These are phyloP conservation scores for Acholoe squamosa DNA, from an alignment of 2,888 invertebrate genomes.

Conservation along the genomic window DNA sequence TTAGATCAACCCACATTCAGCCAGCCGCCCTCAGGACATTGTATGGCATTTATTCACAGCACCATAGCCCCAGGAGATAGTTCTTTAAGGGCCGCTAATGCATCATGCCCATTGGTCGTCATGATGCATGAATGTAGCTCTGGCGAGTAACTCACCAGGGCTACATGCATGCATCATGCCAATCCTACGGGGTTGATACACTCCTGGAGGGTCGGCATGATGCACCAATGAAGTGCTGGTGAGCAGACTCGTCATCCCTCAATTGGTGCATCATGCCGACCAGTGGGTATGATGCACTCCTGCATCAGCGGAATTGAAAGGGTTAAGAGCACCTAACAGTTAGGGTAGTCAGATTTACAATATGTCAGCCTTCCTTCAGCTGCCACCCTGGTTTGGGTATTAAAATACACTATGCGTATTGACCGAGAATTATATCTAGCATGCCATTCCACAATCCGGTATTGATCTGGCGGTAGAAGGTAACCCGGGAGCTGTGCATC, in stretches of 20 bases:
- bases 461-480: constrained; percentile 42
- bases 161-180: too few relatives aligned
- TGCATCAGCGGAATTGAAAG: too few relatives aligned
- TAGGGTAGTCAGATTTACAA: not conserved
- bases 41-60: not conserved
- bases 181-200: too few relatives aligned
- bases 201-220: too few relatives aligned
- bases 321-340: not conserved
- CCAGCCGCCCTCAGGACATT: not conserved
- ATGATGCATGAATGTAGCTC: too few relatives aligned
- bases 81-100: too few relatives aligned
- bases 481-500: not conserved
- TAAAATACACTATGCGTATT: constrained; percentile 36
- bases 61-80: not conserved
- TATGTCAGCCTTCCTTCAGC: not conserved
- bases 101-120: too few relatives aligned
- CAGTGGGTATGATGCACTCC: too few relatives aligned
- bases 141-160: too few relatives aligned
- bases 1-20: not conserved
- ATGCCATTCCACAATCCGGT: constrained; percentile 40
- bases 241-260: too few relatives aligned
- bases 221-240: too few relatives aligned
- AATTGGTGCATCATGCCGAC: too few relatives aligned
- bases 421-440: constrained; percentile 20
- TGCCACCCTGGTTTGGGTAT: not conserved